These are phyloP conservation scores for Haliclona indistincta DNA, from an alignment of 37 sponge, comb jelly and placozoan species.

Conservation along the genomic window DNA sequence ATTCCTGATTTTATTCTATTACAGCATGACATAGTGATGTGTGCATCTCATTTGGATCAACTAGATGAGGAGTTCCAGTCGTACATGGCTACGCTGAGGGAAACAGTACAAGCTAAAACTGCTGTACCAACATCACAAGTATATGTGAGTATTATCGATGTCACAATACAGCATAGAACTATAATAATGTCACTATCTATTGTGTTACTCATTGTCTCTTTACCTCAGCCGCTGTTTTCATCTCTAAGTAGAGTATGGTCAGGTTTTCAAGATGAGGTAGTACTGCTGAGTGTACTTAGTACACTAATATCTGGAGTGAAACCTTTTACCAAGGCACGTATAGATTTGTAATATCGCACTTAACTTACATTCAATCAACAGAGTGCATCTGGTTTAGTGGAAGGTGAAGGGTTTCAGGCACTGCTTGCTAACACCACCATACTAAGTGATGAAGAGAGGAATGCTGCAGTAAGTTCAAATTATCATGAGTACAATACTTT, in stretches of 20 bases:
- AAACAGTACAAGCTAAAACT: conserved; percentile 94
- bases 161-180: background rate
- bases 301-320: conserved; percentile 80
- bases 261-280: conserved; percentile 96
- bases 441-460: conserved; percentile 72
- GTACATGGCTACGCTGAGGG: conserved; percentile 70
- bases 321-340: conserved; percentile 75
- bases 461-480: conserved; percentile 28
- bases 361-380: conserved; percentile 3
- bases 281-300: conserved; percentile 92
- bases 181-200: background rate
- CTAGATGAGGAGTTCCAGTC: conserved; percentile 69
- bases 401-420: conserved; percentile 16
- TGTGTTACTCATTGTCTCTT: background rate
- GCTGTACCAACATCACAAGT: conserved; percentile 98
- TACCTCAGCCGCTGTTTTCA: conserved; percentile 86
- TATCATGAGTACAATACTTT: background rate
- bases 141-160: conserved; percentile 57
- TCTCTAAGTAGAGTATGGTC: conserved; percentile 79
- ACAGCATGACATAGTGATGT: conserved; percentile 71
- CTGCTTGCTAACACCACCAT: conserved; percentile 21
- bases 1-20: background rate
- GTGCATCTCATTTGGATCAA: conserved; percentile 69
- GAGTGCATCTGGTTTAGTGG: conserved; percentile 36
- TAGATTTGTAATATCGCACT: background rate